Evolutionary conservation across 2,797 vertebrate species (phyloP), one percentile per base, ranked within the genome.

Genomic region (Lepidocolaptes lacrymiger): DNA sequence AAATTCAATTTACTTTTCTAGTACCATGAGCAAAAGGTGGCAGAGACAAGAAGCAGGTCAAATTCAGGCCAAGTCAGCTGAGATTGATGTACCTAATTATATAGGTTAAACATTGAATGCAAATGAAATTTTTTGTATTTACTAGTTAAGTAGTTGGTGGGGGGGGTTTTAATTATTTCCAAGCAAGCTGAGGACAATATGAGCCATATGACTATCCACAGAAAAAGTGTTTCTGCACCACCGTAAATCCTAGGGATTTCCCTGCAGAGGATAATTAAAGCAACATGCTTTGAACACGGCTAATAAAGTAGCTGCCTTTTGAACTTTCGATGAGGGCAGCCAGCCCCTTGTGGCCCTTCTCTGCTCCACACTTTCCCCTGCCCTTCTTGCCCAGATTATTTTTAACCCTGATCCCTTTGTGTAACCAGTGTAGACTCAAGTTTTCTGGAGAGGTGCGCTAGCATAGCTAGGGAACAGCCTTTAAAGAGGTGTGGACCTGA

Each of bases 201-300:
- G 76, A 79, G 14, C 46, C 22, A 27, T 39, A 28, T 63, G 49
- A 23, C 30, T 76, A 43, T 75, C 62, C 16, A 59, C 10, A 58
- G 54, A 68, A 87, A 13, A 85, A 64, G 43, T 56, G 17, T 75
- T 91, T 36, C 39, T 82, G 48, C 26, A 37, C 73, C 39, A 14
- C 36, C 1, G 1, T 71, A 73, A 93, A 90, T 91, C 71, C 63
- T 52, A 49, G 44, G 73, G 74, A 73, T 94, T 93, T 92, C 46
- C 56, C 41, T 85, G 32, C n/a, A 56, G 77, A 72, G 61, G 85
- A 52, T 90, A 91, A 94, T 90, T 86, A 86, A 93, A 93, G 56
- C 75, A 92, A 59, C 19, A 26, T 89, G 48, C 77, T 94, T 91
- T 83, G 82, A 89, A 78, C 1, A 0, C 24, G 56, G 51, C 64